Base-by-base conservation (phyloP, 2,888 invertebrate genomes). In the Drosophila mercatorum region DNA sequence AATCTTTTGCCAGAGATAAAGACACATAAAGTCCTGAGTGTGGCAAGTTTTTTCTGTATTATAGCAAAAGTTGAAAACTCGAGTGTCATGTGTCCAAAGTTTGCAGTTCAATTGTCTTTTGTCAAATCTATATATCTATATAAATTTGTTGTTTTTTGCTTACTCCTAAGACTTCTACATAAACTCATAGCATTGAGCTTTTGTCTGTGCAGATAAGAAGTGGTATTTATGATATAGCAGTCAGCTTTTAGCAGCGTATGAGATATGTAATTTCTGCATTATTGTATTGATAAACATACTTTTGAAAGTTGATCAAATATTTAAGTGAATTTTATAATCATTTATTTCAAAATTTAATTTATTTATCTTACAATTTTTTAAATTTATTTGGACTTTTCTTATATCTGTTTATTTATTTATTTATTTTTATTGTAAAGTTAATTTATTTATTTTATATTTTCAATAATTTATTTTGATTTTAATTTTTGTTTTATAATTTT, bases 171-270 rank as follows among this genome's bases (percentile, higher is more conserved):
- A 52, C 11, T 34, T 17, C n/a, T 40, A 17, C 2, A 31, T 11
- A 4, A 51, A 5, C 6, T 11, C 3, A 0, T 3, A 17, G 31
- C 31, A 17, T 14, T 8, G 14, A 55, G 53, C 53, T 55, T 55
- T 55, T 55, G 53, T 55, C n/a, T 53, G 51, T 34, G 47, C 3
- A 47, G 46, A 14, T 31, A 31, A n/a, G 8, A 10, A 49, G 5
- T n/a, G n/a, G 8, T 49, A 34, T n/a, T n/a, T 22, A n/a, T 34
- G 17, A 2, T 12, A 53, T 52, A 49, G n/a, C 31, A 31, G 7
- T 31, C 8, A 49, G 49, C 49, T n/a, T 47, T 47, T 28, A 43
- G n/a, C 41, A 8, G 41, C 3, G 5, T 41, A 8, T 0, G 2
- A 7, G 41, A 7, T 10, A 10, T 43, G 17, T 0, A 43, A 43